phyloP scores from a whole-genome alignment of 2,888 invertebrate genomes.

The Phytoseiulus persimilis region DNA sequence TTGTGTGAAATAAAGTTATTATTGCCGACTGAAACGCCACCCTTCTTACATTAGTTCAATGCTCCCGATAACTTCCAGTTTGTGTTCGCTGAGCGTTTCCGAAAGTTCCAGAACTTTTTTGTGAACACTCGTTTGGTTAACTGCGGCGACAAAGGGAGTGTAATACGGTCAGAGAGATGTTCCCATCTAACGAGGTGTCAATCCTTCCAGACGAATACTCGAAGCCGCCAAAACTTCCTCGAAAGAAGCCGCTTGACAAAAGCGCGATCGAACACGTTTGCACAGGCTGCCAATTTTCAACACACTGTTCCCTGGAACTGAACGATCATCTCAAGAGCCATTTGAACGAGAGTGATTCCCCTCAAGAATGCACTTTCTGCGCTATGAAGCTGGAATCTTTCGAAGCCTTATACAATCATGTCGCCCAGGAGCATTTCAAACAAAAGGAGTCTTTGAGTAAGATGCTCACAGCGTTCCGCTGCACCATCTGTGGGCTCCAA shows the following conservation, averaged over 20 bases:
- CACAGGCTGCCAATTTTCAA: conserved; percentile 13
- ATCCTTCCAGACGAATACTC: neutral
- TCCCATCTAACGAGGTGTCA: neutral
- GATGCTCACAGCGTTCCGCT: conserved; percentile 14
- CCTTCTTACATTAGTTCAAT: neutral
- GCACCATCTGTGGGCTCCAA: conserved; percentile 5
- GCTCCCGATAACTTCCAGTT: too few relatives aligned
- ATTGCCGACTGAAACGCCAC: neutral
- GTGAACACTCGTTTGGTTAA: too few relatives aligned
- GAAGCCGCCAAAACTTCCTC: neutral
- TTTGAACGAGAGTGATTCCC: neutral
- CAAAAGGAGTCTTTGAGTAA: neutral
- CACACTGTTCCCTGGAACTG: conserved; percentile 16
- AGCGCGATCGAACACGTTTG: conserved; percentile 13
- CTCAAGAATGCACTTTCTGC: conserved; percentile 26
- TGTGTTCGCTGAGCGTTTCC: too few relatives aligned
- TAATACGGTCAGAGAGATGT: neutral
- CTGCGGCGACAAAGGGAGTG: too few relatives aligned
- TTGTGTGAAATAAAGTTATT: conserved; percentile 5
- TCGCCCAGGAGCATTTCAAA: conserved; percentile 7
- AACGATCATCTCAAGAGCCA: conserved; percentile 33
- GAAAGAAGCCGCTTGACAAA: neutral
- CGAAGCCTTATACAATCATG: conserved; percentile 12
- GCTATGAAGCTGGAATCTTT: neutral
- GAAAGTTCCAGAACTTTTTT: too few relatives aligned